Base-by-base conservation (phyloP, 1,140 invertebrate genomes). In the Leptoteleia sp. region DNA sequence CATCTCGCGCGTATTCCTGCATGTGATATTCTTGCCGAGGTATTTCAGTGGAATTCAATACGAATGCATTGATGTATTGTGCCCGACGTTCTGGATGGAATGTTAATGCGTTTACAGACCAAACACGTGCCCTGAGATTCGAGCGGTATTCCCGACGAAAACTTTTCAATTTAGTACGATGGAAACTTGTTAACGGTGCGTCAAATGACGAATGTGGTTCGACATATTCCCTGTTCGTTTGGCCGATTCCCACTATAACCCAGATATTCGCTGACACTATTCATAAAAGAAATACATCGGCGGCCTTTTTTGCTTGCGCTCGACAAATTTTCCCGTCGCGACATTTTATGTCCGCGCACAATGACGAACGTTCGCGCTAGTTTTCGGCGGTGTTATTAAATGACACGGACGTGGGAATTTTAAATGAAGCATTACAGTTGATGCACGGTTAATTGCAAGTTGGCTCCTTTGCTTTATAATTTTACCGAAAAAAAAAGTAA, bases 31-130 rank as follows among this genome's bases (percentile, higher is more conserved):
- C 79, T 67, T 77, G 42, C 29, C 52, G 52, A 70, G 40, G 65
- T 31, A 70, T 78, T 78, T 71, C 70, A 75, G 70, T 68, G 71
- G 75, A 76, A 81, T 79, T 68, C 76, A 68, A 79, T 76, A 65
- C 76, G 50, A 72, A 62, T 81, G 70, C 71, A 75, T 78, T 81
- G 79, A 72, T 61, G 75, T 76, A 81, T 79, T 73, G 76, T 81
- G 40, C 70, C 57, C 55, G 72, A 79, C 55, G 72, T 81, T 76
- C 61, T 70, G 62, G 64, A 76, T 64, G 76, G 76, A 79, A 81
- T 81, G 76, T 76, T 81, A 79, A 81, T 81, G 65, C 76, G 52
- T 76, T 79, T 72, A 79, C 70, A 55, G 77, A 52, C 55, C 65
- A 73, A 76, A 77, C 76, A 73, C 80, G 77, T 79, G 71, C 57